These are phyloP conservation scores for Aurelia aurita complex sp. Pacific DNA, from an alignment of 30 jellyfish, hydroid and myxozoan genomes.

Conservation along the genomic window DNA sequence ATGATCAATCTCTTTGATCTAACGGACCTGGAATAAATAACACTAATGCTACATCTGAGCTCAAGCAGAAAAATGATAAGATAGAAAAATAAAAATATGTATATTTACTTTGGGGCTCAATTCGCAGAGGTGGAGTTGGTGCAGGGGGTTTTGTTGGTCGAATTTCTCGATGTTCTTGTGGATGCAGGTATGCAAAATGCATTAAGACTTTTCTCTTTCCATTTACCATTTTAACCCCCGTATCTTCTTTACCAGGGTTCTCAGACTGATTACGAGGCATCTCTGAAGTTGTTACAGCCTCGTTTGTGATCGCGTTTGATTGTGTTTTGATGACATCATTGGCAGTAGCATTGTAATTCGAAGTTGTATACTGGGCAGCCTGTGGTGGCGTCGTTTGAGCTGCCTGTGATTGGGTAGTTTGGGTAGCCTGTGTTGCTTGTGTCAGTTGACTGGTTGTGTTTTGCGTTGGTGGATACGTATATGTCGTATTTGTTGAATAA, in stretches of 20 bases:
- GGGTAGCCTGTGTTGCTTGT: not conserved
- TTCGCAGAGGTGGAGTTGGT: slow-evolving; percentile 90
- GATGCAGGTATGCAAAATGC: slow-evolving; percentile 92
- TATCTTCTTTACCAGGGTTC: not conserved
- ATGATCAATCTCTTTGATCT: too few relatives aligned
- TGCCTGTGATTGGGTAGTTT: not conserved
- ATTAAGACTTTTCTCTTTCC: slow-evolving; percentile 62
- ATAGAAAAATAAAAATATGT: not conserved
- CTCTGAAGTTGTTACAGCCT: not conserved
- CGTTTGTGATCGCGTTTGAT: not conserved
- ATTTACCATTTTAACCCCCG: slow-evolving; percentile 2
- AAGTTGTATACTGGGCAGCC: not conserved
- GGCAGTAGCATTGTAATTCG: not conserved
- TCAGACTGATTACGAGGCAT: not conserved
- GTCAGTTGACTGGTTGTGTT: not conserved
- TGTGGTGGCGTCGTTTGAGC: not conserved
- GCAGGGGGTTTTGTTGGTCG: slow-evolving; percentile 80
- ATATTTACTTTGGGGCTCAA: slow-evolving; percentile 93
- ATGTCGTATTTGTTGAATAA: not conserved
- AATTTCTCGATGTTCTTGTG: slow-evolving; percentile 64
- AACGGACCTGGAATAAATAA: too few relatives aligned
- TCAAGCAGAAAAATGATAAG: not conserved
- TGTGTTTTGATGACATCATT: not conserved
- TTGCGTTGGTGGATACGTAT: not conserved
- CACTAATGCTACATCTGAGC: too few relatives aligned